These are phyloP conservation scores for Lymantria monacha DNA, from an alignment of 2,888 invertebrate genomes.

Conservation along the genomic window DNA sequence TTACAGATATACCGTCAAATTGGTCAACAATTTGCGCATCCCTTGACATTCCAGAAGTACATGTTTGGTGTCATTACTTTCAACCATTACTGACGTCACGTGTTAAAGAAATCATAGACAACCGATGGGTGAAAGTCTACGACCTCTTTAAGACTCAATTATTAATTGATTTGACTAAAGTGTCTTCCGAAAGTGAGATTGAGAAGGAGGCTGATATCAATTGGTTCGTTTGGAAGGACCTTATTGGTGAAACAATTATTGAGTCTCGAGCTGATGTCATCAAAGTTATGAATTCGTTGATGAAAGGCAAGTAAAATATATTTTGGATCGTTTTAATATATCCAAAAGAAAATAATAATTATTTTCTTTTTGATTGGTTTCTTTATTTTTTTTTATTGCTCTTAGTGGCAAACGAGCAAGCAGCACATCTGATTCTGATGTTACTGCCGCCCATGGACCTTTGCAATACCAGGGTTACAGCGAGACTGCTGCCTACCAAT, in stretches of 20 bases:
- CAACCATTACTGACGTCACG: slow-evolving; percentile 88
- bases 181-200: slow-evolving; percentile 64
- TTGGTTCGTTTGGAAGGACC: slow-evolving; percentile 89
- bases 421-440: too few relatives aligned
- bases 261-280: slow-evolving; percentile 72
- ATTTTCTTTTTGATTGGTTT: too few relatives aligned
- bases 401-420: too few relatives aligned
- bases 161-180: slow-evolving; percentile 62
- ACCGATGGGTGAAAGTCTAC: slow-evolving; percentile 63
- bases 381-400: too few relatives aligned
- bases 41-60: slow-evolving; percentile 78
- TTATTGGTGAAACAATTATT: slow-evolving; percentile 75
- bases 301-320: slow-evolving; percentile 59
- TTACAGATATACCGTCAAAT: slow-evolving; percentile 80
- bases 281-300: slow-evolving; percentile 71
- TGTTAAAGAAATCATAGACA: slow-evolving; percentile 83
- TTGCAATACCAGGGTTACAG: too few relatives aligned
- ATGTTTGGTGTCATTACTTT: slow-evolving; percentile 88
- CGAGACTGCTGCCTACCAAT: too few relatives aligned
- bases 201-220: slow-evolving; percentile 85
- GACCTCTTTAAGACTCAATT: slow-evolving; percentile 65
- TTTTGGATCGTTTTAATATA: too few relatives aligned
- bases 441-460: too few relatives aligned
- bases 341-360: too few relatives aligned
- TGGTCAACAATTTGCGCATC: slow-evolving; percentile 85